phyloP scores from a whole-genome alignment of 2,888 invertebrate species.

The Spilarctia lutea region DNA sequence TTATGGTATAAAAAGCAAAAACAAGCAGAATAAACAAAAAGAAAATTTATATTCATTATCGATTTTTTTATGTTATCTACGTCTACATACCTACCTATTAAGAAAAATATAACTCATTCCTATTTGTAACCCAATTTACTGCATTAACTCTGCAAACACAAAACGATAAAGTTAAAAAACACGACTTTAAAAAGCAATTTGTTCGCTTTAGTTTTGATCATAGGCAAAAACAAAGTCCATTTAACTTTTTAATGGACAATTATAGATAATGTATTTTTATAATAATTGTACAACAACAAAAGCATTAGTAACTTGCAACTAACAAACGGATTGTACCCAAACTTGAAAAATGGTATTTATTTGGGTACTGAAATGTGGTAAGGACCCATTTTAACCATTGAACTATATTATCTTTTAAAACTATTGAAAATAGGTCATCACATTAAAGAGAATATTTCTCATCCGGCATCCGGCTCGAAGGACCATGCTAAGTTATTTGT shows the following conservation, averaged over 20 bases:
- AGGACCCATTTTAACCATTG: background rate
- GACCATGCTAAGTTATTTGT: background rate
- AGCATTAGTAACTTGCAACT: background rate
- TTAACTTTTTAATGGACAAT: background rate
- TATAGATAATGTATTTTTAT: background rate
- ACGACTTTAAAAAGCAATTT: background rate
- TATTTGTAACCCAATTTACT: background rate
- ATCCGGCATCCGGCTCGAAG: background rate
- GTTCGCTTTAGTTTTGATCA: background rate
- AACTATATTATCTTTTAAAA: background rate
- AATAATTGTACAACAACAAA: background rate
- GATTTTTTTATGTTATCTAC: background rate
- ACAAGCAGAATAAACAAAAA: no score
- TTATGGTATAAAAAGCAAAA: no score
- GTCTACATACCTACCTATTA: background rate
- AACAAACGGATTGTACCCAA: background rate
- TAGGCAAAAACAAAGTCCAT: background rate
- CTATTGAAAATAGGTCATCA: background rate
- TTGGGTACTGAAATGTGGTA: background rate
- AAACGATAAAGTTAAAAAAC: background rate
- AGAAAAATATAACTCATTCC: background rate
- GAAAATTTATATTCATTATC: background rate
- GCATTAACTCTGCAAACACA: background rate
- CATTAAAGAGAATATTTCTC: no score
- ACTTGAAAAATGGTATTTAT: background rate